Conservation (phyloP, 2,888 invertebrate genomes). For the Gryllus longicercus region DNA sequence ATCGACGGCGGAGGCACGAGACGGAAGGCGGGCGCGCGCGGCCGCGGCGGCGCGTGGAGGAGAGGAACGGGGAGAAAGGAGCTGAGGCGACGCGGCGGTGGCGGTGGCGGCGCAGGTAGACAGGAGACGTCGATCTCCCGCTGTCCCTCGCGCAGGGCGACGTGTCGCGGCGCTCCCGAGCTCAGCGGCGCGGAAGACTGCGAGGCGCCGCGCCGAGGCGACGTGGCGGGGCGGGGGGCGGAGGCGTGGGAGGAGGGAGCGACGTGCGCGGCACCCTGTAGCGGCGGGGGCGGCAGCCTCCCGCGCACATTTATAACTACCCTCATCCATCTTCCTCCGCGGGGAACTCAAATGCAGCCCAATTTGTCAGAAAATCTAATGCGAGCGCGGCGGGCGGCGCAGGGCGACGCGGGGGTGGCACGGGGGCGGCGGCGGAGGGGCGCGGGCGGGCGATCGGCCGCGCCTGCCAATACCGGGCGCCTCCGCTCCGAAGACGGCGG, state of each 20-base stretch:
- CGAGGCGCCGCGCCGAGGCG: not conserved
- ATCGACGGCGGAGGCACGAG: no score
- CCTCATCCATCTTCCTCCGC: slow-evolving; percentile 54
- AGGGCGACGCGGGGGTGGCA: not conserved
- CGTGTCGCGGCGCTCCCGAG: no score
- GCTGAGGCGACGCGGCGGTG: not conserved
- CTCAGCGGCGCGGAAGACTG: not conserved
- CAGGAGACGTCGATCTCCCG: not conserved
- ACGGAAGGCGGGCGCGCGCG: no score
- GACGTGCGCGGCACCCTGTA: not conserved
- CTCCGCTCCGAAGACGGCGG: not conserved
- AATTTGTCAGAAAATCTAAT: slow-evolving; percentile 55
- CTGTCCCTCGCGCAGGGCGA: not conserved
- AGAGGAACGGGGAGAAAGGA: not conserved
- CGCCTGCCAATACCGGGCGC: slow-evolving; percentile 3
- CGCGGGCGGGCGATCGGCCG: slow-evolving; percentile 18
- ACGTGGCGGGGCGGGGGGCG: no score
- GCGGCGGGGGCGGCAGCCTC: not conserved
- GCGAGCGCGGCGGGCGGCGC: slow-evolving; percentile 39
- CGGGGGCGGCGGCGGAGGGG: not conserved
- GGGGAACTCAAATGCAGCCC: slow-evolving; percentile 52
- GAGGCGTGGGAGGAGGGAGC: not conserved
- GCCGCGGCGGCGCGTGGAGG: no score
- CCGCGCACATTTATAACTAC: slow-evolving; percentile 53
- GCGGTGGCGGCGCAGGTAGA: not conserved